Evolutionary conservation across 2,888 invertebrate genomes (phyloP), one percentile per base, ranked within the genome.

Genomic region (Yponomeuta plumbellus): DNA sequence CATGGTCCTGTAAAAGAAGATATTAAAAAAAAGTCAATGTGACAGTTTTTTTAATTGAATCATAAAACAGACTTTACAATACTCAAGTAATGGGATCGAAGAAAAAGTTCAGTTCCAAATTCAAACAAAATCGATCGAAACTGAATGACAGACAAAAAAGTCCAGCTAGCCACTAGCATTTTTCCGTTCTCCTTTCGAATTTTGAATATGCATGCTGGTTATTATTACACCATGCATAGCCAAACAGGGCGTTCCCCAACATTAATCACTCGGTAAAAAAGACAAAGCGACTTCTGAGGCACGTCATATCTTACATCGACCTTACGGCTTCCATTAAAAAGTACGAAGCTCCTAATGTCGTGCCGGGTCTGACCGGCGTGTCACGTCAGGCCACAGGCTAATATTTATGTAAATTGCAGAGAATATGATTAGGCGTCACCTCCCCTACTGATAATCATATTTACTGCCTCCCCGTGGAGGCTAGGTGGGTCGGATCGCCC

Each of bases 331-430:
- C 81, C 83, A 84, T 84, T 85, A 84, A 80, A 78, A 68, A 59
- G 57, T 39, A 67, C 68, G 67, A 68, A 68, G 67, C 68, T 58
- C 61, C 69, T 22, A 21, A 22, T 61, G 66, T 44, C 59, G 56
- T 61, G 61, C 56, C 61, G 39, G 17, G 39, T 17, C 40, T 39
- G 59, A 40, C 56, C 65, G 59, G 23, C 34, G 21, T 61, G 66
- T 66, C 66, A 66, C 66, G 87, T 85, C 90, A 90, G 88, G 89
- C 84, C 85, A 86, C 86, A 87, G 83, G 86, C 82, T 89, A 85
- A 91, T 91, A 90, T 90, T 91, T 90, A 91, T 91, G 90, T 89
- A 91, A 91, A 91, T 90, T 89, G 88, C 84, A 80, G 81, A 90
- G 90, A 90, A 91, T 91, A 91, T 91, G 90, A 90, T 91, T 90